These are phyloP conservation scores for Coregonus clupeaformis DNA, from an alignment of 2,113 vertebrate species.

Conservation along the genomic window DNA sequence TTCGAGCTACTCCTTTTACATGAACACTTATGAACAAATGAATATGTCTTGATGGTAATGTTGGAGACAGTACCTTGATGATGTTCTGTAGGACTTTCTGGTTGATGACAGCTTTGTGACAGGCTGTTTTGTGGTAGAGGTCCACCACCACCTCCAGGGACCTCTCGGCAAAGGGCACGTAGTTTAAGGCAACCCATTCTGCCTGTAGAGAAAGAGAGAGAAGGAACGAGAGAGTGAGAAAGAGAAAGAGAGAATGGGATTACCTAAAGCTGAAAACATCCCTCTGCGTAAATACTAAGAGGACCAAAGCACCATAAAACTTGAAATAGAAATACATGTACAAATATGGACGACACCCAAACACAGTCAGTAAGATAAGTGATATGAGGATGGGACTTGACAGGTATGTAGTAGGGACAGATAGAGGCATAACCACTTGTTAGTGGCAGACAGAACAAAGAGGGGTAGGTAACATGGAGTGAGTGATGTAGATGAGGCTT, in stretches of 20 bases:
- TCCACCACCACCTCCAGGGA: conserved; percentile 96
- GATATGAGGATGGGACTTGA: no score
- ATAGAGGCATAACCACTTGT: conserved; percentile 53
- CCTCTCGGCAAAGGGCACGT: conserved; percentile 96
- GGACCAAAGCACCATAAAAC: conserved; percentile 51
- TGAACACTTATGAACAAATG: background rate
- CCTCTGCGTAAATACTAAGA: background rate
- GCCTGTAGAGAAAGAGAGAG: conserved; percentile 76
- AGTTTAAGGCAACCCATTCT: conserved; percentile 99
- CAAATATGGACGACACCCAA: conserved; percentile 35
- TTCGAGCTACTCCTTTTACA: background rate
- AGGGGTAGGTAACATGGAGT: conserved; percentile 9
- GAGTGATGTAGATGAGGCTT: conserved; percentile 54
- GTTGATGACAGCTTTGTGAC: conserved; percentile 97
- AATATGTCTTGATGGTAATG: background rate
- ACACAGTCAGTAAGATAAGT: conserved; percentile 36
- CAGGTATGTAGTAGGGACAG: conserved; percentile 21
- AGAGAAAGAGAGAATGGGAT: conserved; percentile 2
- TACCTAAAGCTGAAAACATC: background rate
- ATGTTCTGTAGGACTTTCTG: conserved; percentile 94
- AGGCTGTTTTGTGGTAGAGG: conserved; percentile 97
- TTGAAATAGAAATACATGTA: conserved; percentile 39
- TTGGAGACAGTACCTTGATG: conserved; percentile 83
- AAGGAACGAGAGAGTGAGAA: conserved; percentile 23
- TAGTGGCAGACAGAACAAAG: conserved; percentile 42